Conservation (phyloP, 2,888 invertebrate species). For the Tortricodes alternella region DNA sequence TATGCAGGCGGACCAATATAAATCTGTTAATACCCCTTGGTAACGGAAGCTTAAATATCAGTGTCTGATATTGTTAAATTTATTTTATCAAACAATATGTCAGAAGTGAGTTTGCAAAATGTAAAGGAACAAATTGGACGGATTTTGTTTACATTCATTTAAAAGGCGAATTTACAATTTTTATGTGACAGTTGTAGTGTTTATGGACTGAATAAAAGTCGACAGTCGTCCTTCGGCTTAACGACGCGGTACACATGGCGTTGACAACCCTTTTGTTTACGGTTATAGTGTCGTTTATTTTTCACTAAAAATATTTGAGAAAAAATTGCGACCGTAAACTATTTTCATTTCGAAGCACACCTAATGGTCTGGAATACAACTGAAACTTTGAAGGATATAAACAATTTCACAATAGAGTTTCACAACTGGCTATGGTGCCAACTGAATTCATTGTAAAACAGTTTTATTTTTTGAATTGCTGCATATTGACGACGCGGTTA, state of each 20-base stretch:
- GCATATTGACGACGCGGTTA: too few relatives aligned
- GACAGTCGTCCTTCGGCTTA: constrained; percentile 41
- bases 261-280: constrained; percentile 43
- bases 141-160: constrained; percentile 24
- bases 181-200: constrained; percentile 32
- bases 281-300: constrained; percentile 39
- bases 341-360: not conserved
- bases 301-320: constrained; percentile 18
- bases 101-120: not conserved
- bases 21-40: too few relatives aligned
- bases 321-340: constrained; percentile 12
- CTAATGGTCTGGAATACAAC: constrained; percentile 4
- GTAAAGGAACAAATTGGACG: constrained; percentile 14
- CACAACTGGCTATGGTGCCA: not conserved
- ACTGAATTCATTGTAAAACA: too few relatives aligned
- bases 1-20: too few relatives aligned
- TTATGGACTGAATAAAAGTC: constrained; percentile 34
- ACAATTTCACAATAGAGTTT: constrained; percentile 11
- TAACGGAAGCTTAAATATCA: not conserved
- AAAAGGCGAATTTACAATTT: constrained; percentile 26
- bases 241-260: constrained; percentile 44
- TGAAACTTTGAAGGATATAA: constrained; percentile 12
- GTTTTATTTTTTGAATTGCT: too few relatives aligned
- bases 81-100: not conserved
- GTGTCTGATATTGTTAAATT: not conserved